A percentile compares a stretch with the other conserved stretches of the same genome.
These are phyloP conservation scores for Hypsopygia costalis DNA, from an alignment of 2,888 invertebrate genomes.

Conservation along the genomic window DNA sequence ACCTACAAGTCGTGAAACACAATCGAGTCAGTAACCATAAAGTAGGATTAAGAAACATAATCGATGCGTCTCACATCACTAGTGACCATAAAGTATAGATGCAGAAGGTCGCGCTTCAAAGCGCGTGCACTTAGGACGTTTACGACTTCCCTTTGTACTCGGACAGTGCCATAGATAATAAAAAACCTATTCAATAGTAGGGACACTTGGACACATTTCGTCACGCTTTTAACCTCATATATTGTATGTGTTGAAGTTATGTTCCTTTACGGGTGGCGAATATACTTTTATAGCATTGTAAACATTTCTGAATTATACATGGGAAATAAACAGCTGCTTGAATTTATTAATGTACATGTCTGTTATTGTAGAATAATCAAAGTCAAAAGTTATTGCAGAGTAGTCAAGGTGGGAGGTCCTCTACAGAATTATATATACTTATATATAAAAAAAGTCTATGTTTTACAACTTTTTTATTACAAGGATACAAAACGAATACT, in stretches of 20 bases:
- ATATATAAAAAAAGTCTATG: too few relatives aligned
- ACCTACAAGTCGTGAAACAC: conserved; percentile 30
- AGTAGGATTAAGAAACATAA: conserved; percentile 51
- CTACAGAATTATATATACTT: too few relatives aligned
- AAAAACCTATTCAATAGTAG: conserved; percentile 51
- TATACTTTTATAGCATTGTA: too few relatives aligned
- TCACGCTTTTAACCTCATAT: conserved; percentile 33
- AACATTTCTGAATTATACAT: too few relatives aligned
- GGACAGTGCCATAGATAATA: conserved; percentile 39
- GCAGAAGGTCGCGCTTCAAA: conserved; percentile 46
- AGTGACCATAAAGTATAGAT: conserved; percentile 24
- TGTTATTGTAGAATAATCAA: too few relatives aligned
- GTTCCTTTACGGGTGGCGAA: neutral
- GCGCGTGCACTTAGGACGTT: conserved; percentile 39
- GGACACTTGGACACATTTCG: conserved; percentile 41
- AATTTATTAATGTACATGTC: too few relatives aligned
- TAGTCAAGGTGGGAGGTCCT: too few relatives aligned
- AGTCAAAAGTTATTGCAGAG: too few relatives aligned
- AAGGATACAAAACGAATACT: too few relatives aligned
- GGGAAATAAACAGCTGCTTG: too few relatives aligned
- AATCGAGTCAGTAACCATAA: conserved; percentile 41
- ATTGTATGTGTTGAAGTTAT: conserved; percentile 16
- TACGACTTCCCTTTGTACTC: conserved; percentile 62
- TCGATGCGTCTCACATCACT: conserved; percentile 29
- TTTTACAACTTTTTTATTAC: too few relatives aligned